These are phyloP conservation scores for Pelobates cultripes DNA, from an alignment of 2,797 vertebrate species.

Conservation along the genomic window DNA sequence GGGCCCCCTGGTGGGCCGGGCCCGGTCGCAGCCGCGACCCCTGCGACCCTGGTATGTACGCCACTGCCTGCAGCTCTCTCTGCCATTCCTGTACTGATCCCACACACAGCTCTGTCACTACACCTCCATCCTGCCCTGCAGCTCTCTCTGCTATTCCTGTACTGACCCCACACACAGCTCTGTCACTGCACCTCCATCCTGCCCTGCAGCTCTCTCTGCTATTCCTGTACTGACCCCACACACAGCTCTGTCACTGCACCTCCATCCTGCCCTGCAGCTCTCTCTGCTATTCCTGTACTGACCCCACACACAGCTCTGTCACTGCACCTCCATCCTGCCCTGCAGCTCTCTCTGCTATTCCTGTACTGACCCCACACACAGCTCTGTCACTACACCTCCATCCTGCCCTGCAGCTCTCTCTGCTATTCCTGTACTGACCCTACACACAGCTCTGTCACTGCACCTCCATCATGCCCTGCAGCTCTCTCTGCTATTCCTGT, in stretches of 20 bases:
- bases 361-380: background rate
- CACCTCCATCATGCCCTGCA: constrained; percentile 1
- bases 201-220: too few relatives aligned
- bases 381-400: background rate
- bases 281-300: constrained; percentile 1
- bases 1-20: too few relatives aligned
- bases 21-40: too few relatives aligned
- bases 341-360: constrained; percentile 59
- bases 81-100: too few relatives aligned
- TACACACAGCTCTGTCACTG: constrained; percentile 5
- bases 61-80: too few relatives aligned
- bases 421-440: constrained; percentile 3
- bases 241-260: background rate
- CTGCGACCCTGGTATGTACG: too few relatives aligned
- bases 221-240: constrained; percentile 6
- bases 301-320: background rate
- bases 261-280: background rate
- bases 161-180: too few relatives aligned
- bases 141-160: too few relatives aligned
- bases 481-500: background rate
- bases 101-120: too few relatives aligned
- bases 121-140: too few relatives aligned
- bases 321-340: background rate
- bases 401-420: background rate
- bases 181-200: too few relatives aligned